Conservation (phyloP, 2,797 vertebrate genomes). For the Hydrolagus colliei region DNA sequence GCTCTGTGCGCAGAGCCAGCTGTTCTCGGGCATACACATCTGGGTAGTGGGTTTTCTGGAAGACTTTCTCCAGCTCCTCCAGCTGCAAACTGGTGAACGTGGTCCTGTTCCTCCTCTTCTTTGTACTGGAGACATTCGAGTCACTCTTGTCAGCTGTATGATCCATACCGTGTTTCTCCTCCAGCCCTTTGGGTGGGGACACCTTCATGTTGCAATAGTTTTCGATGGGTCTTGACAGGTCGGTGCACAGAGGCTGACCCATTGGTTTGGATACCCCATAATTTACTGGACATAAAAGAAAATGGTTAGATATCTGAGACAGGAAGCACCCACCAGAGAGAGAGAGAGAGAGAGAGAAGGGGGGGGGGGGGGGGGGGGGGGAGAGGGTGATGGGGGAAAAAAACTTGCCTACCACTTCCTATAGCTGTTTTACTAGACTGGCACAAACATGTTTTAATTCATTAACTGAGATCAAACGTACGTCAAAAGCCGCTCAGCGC, state of each 20-base stretch:
- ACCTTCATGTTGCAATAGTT: slow-evolving; percentile 71
- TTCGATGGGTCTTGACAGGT: slow-evolving; percentile 74
- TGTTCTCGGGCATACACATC: slow-evolving; percentile 96
- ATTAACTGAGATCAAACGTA: no score
- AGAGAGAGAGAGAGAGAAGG: neutral
- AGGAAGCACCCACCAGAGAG: neutral
- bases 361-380: no score
- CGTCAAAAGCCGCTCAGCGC: no score
- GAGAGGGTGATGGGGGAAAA: no score
- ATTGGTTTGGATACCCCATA: slow-evolving; percentile 77
- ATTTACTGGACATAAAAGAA: slow-evolving; percentile 52
- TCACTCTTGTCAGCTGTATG: slow-evolving; percentile 85
- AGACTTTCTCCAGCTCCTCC: slow-evolving; percentile 95
- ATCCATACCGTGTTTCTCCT: slow-evolving; percentile 73
- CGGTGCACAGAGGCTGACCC: slow-evolving; percentile 69
- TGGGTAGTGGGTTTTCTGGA: slow-evolving; percentile 97
- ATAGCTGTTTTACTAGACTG: neutral
- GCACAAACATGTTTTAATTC: no score
- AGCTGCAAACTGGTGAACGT: slow-evolving; percentile 94
- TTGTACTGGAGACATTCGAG: slow-evolving; percentile 96
- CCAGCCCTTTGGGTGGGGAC: slow-evolving; percentile 67
- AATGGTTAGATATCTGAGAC: neutral
- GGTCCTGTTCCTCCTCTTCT: slow-evolving; percentile 89
- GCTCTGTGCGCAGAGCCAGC: slow-evolving; percentile 89
- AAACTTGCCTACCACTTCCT: neutral